Conservation (phyloP, 1,140 invertebrate species). For the Magallana ariakensis region DNA sequence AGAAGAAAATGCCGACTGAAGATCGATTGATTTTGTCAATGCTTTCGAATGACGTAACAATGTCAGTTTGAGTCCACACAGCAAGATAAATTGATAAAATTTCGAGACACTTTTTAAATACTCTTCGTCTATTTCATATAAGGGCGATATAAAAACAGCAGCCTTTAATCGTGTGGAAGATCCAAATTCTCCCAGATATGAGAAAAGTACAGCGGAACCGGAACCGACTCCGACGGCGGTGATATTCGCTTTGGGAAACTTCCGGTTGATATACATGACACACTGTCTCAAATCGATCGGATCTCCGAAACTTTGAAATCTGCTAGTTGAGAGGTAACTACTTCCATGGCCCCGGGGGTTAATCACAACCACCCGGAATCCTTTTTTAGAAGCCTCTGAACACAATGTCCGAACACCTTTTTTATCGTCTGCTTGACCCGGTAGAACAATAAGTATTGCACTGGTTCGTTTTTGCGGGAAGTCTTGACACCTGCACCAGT, state of each 20-base stretch:
- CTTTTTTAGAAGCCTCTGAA: constrained; percentile 50
- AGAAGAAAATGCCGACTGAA: constrained; percentile 58
- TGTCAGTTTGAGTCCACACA: constrained; percentile 64
- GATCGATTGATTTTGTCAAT: constrained; percentile 63
- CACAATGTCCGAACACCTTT: constrained; percentile 46
- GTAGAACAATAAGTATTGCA: constrained; percentile 63
- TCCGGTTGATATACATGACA: constrained; percentile 66
- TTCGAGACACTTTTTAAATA: constrained; percentile 54
- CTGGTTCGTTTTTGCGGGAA: constrained; percentile 22
- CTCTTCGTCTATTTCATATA: constrained; percentile 63
- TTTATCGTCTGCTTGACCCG: constrained; percentile 62
- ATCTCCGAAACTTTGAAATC: constrained; percentile 70
- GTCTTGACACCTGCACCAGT: constrained; percentile 59
- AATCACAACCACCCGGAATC: constrained; percentile 69
- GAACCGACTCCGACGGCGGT: constrained; percentile 66
- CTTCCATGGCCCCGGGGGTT: constrained; percentile 70
- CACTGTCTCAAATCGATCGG: constrained; percentile 69
- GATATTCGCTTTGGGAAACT: constrained; percentile 60
- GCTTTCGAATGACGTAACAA: constrained; percentile 64
- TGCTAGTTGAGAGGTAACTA: constrained; percentile 68
- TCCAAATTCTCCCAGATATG: constrained; percentile 73
- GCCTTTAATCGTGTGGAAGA: constrained; percentile 66
- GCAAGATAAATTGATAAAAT: constrained; percentile 67
- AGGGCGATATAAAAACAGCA: constrained; percentile 68
- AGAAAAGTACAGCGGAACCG: constrained; percentile 69